Percentiles rank a stretch among this genome's conserved stretches.
phyloP scores from a whole-genome alignment of 1,140 invertebrate genomes.

The Aporrectodea caliginosa region DNA sequence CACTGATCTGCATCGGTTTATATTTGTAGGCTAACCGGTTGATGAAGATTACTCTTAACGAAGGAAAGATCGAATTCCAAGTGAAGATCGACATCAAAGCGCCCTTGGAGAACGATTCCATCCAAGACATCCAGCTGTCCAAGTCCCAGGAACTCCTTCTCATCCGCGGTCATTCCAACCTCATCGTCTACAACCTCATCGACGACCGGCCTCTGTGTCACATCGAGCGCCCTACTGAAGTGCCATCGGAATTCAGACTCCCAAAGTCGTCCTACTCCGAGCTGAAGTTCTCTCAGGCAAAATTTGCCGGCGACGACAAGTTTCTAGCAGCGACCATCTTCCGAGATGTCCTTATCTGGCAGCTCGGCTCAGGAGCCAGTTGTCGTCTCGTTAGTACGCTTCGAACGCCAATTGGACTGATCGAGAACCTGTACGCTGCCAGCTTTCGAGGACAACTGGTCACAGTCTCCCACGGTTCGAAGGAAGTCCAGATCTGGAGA shows the following conservation, averaged over 20 bases:
- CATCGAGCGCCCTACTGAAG: conserved; percentile 41
- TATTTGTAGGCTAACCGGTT: neutral
- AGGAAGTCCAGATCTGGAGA: conserved; percentile 48
- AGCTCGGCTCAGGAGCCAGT: conserved; percentile 28
- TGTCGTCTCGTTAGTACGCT: conserved; percentile 39
- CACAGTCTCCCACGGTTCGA: conserved; percentile 39
- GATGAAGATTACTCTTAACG: conserved; percentile 10
- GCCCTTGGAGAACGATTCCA: conserved; percentile 39
- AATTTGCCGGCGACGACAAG: conserved; percentile 45
- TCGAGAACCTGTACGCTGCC: conserved; percentile 41
- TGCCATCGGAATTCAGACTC: conserved; percentile 49
- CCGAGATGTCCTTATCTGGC: conserved; percentile 50
- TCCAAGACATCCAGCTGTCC: conserved; percentile 39
- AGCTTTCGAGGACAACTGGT: conserved; percentile 39
- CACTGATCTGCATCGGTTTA: no score
- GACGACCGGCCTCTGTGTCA: conserved; percentile 40
- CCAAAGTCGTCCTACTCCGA: conserved; percentile 41
- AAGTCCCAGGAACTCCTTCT: conserved; percentile 41
- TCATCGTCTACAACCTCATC: conserved; percentile 44
- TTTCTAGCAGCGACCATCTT: conserved; percentile 48
- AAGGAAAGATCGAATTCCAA: conserved; percentile 39
- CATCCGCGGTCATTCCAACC: conserved; percentile 38
- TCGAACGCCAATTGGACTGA: conserved; percentile 50
- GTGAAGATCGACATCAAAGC: conserved; percentile 44
- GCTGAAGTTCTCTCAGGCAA: conserved; percentile 43